phyloP scores from a whole-genome alignment of 2,888 invertebrate species.

The Clanis bilineata region DNA sequence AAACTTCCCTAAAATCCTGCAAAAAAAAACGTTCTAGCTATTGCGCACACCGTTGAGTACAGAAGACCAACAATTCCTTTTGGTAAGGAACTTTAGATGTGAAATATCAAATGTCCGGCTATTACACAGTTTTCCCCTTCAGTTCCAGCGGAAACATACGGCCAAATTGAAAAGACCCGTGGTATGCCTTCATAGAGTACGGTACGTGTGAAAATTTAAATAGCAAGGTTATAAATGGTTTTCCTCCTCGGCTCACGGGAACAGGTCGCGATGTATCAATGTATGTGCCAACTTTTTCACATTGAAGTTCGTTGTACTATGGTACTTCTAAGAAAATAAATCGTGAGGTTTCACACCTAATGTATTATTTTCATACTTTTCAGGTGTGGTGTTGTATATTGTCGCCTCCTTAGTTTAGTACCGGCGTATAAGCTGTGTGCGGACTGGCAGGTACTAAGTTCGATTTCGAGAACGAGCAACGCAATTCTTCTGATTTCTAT shows the following conservation, averaged over 20 bases:
- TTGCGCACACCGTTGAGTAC: background rate
- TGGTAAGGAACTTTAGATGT: background rate
- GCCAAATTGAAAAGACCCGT: conserved; percentile 27
- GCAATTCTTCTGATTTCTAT: too few relatives aligned
- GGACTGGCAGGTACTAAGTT: too few relatives aligned
- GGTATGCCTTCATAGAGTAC: background rate
- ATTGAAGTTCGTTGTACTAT: conserved; percentile 18
- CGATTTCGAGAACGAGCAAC: too few relatives aligned
- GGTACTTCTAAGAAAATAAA: conserved; percentile 34
- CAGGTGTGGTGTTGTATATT: background rate
- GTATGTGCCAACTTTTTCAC: conserved; percentile 32
- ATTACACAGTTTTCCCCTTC: background rate
- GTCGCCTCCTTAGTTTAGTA: too few relatives aligned
- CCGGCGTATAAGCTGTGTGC: too few relatives aligned
- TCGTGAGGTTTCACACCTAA: background rate
- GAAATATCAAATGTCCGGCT: background rate
- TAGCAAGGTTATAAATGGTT: conserved; percentile 32
- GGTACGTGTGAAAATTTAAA: conserved; percentile 23
- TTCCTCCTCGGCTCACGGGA: conserved; percentile 42
- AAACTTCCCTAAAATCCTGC: background rate
- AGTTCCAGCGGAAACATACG: conserved; percentile 13
- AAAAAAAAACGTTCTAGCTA: background rate
- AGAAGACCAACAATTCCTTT: background rate
- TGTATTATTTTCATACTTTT: background rate
- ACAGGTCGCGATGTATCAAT: conserved; percentile 27